Conservation (phyloP, 2,888 invertebrate genomes). For the Leptopilina drosophilae region DNA sequence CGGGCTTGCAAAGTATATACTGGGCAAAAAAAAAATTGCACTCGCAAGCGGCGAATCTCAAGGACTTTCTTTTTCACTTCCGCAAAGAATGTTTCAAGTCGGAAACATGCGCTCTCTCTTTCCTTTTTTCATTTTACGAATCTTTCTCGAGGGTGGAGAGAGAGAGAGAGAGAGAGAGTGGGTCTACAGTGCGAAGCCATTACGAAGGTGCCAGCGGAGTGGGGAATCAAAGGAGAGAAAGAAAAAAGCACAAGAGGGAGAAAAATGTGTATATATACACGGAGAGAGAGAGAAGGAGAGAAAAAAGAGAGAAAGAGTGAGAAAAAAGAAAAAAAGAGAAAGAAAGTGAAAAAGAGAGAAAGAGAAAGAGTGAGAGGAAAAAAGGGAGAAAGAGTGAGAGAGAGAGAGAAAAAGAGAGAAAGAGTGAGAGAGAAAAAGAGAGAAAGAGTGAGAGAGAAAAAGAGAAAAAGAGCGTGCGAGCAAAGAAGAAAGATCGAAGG, state of each 20-base stretch:
- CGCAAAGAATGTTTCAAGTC: slow-evolving; percentile 32
- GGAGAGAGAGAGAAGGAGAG: slow-evolving; percentile 35
- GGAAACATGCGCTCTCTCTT: slow-evolving; percentile 1
- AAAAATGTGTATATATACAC: slow-evolving; percentile 4
- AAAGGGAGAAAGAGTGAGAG: too few relatives aligned
- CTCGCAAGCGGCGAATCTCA: slow-evolving; percentile 37
- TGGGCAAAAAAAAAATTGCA: slow-evolving; percentile 36
- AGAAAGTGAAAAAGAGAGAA: slow-evolving; percentile 48
- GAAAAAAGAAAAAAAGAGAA: slow-evolving; percentile 58
- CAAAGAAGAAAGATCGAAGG: slow-evolving; percentile 46
- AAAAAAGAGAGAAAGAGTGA: slow-evolving; percentile 46
- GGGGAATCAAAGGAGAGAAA: slow-evolving; percentile 25
- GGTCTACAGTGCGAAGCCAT: slow-evolving; percentile 39
- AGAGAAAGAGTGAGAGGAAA: too few relatives aligned
- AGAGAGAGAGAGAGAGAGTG: slow-evolving; percentile 22
- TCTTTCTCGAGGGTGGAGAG: slow-evolving; percentile 29
- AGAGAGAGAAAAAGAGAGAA: too few relatives aligned
- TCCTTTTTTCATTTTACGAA: slow-evolving; percentile 41
- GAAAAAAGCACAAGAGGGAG: slow-evolving; percentile 22
- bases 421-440: slow-evolving; percentile 12
- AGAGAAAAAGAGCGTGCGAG: slow-evolving; percentile 42
- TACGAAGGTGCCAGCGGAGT: slow-evolving; percentile 35
- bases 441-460: background rate
- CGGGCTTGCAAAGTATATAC: slow-evolving; percentile 29
- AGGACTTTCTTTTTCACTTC: slow-evolving; percentile 39